These are phyloP conservation scores for Chaetorhynchus papuensis DNA, from an alignment of 2,113 vertebrate species.

Conservation along the genomic window DNA sequence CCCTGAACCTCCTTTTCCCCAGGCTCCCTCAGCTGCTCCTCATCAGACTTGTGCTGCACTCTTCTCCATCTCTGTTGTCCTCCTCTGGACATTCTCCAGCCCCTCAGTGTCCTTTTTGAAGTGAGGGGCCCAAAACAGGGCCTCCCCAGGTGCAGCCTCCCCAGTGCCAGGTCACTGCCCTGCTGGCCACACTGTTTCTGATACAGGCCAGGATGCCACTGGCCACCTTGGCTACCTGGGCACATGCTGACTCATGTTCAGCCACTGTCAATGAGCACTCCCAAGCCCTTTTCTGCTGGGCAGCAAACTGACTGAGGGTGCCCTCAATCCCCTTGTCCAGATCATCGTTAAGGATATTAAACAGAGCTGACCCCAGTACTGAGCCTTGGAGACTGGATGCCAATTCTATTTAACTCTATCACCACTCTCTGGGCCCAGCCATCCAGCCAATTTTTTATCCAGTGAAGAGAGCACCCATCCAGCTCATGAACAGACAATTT, in stretches of 20 bases:
- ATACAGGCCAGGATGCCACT: neutral
- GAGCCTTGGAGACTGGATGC: neutral
- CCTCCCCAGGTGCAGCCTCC: neutral
- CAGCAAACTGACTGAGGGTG: neutral
- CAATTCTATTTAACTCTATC: neutral
- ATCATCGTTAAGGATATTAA: neutral
- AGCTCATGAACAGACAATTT: neutral
- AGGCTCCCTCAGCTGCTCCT: neutral
- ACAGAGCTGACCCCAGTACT: neutral
- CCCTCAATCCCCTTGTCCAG: neutral
- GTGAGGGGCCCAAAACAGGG: neutral
- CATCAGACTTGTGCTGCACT: neutral
- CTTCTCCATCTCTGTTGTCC: neutral
- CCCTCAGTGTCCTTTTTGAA: neutral
- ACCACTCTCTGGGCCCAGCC: neutral
- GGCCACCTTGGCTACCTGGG: neutral
- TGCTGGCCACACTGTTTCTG: neutral
- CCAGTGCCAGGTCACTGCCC: neutral
- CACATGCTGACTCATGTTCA: neutral
- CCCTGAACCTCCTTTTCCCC: neutral
- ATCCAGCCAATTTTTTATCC: neutral
- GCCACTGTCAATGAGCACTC: neutral
- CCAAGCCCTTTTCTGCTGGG: neutral
- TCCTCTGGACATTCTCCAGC: neutral
- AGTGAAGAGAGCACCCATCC: neutral